Percentiles rank a stretch among this genome's conserved stretches.
phyloP scores from a whole-genome alignment of 2,888 invertebrate species.

The Neelides folsomi region DNA sequence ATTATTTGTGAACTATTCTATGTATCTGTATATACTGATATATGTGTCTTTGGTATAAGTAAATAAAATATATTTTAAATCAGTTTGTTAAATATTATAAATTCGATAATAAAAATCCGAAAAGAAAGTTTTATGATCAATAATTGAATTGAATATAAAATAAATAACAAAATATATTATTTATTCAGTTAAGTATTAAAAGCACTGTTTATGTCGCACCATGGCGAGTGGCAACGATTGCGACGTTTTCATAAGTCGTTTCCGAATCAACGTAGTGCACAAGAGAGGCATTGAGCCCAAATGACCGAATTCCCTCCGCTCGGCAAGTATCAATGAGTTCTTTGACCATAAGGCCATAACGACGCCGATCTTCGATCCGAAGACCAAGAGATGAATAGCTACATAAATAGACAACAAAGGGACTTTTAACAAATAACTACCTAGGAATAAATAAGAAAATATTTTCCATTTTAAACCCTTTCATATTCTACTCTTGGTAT shows the following conservation, averaged over 20 bases:
- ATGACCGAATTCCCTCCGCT: slow-evolving; percentile 8
- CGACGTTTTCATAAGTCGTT: slow-evolving; percentile 25
- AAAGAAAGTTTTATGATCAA: too few species aligned
- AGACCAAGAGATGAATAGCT: slow-evolving; percentile 14
- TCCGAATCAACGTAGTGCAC: slow-evolving; percentile 15
- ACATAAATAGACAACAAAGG: neutral
- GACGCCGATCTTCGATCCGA: slow-evolving; percentile 8
- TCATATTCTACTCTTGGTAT: too few species aligned
- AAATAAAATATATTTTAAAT: too few species aligned
- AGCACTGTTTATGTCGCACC: too few species aligned
- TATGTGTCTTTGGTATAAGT: too few species aligned
- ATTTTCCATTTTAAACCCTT: neutral
- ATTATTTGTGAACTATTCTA: too few species aligned
- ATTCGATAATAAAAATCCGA: too few species aligned
- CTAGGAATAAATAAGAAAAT: neutral
- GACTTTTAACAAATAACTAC: neutral
- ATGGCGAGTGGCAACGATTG: slow-evolving; percentile 14
- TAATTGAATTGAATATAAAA: too few species aligned
- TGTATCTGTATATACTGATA: too few species aligned
- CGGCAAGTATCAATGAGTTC: slow-evolving; percentile 24
- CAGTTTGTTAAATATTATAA: too few species aligned
- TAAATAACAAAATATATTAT: too few species aligned
- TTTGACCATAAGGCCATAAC: slow-evolving; percentile 21
- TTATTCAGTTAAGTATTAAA: too few species aligned
- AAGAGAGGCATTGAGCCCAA: slow-evolving; percentile 8